These are phyloP conservation scores for Protonemura montana DNA, from an alignment of 2,888 invertebrate species.

Conservation along the genomic window DNA sequence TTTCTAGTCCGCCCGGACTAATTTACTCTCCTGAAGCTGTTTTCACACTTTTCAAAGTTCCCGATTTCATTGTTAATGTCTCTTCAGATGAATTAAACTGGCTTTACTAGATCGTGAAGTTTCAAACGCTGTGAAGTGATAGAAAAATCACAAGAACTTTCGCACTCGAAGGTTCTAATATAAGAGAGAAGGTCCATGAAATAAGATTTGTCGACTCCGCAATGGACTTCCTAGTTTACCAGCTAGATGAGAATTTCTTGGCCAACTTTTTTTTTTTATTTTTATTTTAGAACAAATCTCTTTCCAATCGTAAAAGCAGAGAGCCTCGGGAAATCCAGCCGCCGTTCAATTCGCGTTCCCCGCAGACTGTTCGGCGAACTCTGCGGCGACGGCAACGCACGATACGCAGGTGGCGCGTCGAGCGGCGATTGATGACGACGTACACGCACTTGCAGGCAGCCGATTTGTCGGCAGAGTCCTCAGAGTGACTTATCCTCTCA, in stretches of 20 bases:
- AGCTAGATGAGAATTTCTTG: conserved; percentile 15
- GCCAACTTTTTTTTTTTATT: conserved; percentile 24
- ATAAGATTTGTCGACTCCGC: conserved; percentile 31
- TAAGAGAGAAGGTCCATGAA: background rate
- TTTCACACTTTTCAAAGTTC: too few relatives aligned
- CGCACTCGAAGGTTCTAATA: background rate
- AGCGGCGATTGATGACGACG: background rate
- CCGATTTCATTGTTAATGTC: too few relatives aligned
- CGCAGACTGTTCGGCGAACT: background rate
- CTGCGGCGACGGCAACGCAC: background rate
- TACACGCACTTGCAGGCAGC: background rate
- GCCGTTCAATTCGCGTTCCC: conserved; percentile 33
- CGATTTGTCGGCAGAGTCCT: conserved; percentile 15
- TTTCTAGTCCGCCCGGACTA: too few relatives aligned
- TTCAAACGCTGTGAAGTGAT: background rate
- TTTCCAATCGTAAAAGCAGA: conserved; percentile 38
- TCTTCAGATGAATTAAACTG: too few relatives aligned
- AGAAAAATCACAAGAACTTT: conserved; percentile 1
- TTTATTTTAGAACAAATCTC: conserved; percentile 41
- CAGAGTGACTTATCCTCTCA: background rate
- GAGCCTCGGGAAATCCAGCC: conserved; percentile 37
- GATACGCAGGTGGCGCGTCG: background rate
- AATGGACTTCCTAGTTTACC: conserved; percentile 22
- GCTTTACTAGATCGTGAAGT: background rate
- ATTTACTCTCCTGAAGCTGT: too few relatives aligned